Base-by-base conservation (phyloP, 2,113 vertebrate genomes). In the Oryzias curvinotus region DNA sequence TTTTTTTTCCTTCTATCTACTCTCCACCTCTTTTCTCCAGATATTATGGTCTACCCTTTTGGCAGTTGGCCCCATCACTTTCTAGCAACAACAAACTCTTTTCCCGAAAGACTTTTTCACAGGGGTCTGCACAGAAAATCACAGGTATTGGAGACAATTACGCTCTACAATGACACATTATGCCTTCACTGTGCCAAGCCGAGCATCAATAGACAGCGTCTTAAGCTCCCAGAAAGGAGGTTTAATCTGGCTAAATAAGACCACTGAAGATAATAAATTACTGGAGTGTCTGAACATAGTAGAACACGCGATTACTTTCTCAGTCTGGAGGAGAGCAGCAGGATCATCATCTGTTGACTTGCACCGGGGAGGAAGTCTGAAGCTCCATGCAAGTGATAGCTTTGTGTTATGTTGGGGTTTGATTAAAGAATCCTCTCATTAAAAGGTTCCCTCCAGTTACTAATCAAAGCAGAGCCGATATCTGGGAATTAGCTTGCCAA, bases 341-440 rank as follows among this genome's bases (percentile, higher is more conserved):
- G 64, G 52, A 80, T 81, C 61, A 71, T 80, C 68, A 70, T 84
- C 52, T 76, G 75, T 67, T 83, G 75, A 84, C 74, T 75, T 72
- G 75, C 30, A 18, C 42, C 57, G 48, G 52, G 62, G 52, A 65
- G 41, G 43, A 69, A 63, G 57, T 78, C 68, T 70, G 65, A 44
- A 14, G 62, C 56, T 62, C 52, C 44, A 44, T 55, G 62, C 16
- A 57, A 57, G 70, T 68, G 63, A 71, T 77, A 56, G 41, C 80
- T 76, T 57, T 52, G 75, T 72, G 71, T 82, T 78, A 81, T 82
- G 78, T 73, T 77, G 82, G 80, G 78, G 61, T 84, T 88, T 88
- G 84, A 88, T 91, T 87, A 85, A 83, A 86, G 78, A 80, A 80
- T 51, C 14, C 52, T 66, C 83, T 91, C 85, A 87, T 90, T 91